Evolutionary conservation across 2,113 vertebrate genomes (phyloP).

Genomic region (Bubo blakistoni): DNA sequence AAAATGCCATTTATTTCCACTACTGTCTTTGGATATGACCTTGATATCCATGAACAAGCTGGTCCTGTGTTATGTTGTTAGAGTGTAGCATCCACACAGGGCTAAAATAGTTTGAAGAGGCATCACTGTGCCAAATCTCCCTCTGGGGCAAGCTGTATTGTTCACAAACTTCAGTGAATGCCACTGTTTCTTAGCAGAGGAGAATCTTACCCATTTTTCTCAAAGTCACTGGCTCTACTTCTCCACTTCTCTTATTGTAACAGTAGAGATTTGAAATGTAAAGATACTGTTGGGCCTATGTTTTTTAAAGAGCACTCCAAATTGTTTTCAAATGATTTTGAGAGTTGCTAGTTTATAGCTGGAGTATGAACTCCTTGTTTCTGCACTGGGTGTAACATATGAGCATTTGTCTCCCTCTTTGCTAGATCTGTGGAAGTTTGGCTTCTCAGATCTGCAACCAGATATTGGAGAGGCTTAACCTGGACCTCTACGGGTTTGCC

Average conservation of each 20-base stretch:
- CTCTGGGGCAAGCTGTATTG: neutral
- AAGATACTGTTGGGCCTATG: neutral
- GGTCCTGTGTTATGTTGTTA: neutral
- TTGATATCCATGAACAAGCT: neutral
- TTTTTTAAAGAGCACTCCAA: neutral
- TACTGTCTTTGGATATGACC: neutral
- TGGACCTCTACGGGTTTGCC: neutral
- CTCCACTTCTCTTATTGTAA: neutral
- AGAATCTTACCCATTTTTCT: neutral
- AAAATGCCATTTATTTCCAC: neutral
- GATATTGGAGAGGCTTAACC: neutral
- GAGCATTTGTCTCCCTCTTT: neutral
- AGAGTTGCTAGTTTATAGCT: neutral
- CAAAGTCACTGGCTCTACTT: neutral
- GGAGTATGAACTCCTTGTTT: neutral
- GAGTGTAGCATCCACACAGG: neutral
- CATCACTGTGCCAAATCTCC: neutral
- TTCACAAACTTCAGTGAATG: neutral
- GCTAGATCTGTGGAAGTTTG: neutral
- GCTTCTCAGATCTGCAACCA: neutral
- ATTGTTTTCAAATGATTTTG: neutral
- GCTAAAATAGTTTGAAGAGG: neutral
- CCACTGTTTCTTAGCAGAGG: neutral
- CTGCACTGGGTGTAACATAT: fast-evolving
- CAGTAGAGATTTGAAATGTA: neutral